Percentiles rank a stretch among this genome's conserved stretches.
Conservation (phyloP, 1,140 invertebrate genomes). For the Drosophila hydei region DNA sequence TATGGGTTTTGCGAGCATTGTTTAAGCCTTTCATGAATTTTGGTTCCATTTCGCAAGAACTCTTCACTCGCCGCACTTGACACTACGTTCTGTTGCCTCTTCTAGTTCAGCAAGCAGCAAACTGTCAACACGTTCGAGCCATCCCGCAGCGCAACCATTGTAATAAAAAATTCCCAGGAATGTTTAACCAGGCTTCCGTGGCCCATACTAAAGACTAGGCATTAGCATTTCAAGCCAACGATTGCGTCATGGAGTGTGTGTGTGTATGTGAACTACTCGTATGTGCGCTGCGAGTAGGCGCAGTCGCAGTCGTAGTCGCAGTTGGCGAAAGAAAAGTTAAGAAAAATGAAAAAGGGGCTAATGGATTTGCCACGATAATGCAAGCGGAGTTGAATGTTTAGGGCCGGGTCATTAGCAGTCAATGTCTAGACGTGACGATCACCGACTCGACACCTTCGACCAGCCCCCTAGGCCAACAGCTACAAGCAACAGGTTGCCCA, state of each 20-base stretch:
- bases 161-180: slow-evolving; percentile 52
- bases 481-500: slow-evolving; percentile 24
- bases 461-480: slow-evolving; percentile 11
- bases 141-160: slow-evolving; percentile 18
- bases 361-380: slow-evolving; percentile 47
- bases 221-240: slow-evolving; percentile 34
- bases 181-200: slow-evolving; percentile 42
- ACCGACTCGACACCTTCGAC: slow-evolving; percentile 32
- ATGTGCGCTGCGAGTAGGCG: neutral
- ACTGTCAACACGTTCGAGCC: slow-evolving; percentile 45
- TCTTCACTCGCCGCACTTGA: slow-evolving; percentile 24
- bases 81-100: slow-evolving; percentile 9
- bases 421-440: slow-evolving; percentile 42
- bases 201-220: slow-evolving; percentile 48
- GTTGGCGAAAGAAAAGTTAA: no score
- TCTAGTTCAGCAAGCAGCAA: neutral
- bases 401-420: slow-evolving; percentile 39
- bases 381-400: slow-evolving; percentile 20
- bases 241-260: slow-evolving; percentile 36
- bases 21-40: slow-evolving; percentile 31
- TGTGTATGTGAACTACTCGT: slow-evolving; percentile 6
- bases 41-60: slow-evolving; percentile 47
- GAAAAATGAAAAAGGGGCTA: slow-evolving; percentile 28
- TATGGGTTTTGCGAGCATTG: slow-evolving; percentile 42
- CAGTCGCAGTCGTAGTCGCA: neutral